Percentiles rank a stretch among this genome's conserved stretches.
These are phyloP conservation scores for Oreochromis grahami DNA, from an alignment of 2,797 vertebrate species.

Conservation along the genomic window DNA sequence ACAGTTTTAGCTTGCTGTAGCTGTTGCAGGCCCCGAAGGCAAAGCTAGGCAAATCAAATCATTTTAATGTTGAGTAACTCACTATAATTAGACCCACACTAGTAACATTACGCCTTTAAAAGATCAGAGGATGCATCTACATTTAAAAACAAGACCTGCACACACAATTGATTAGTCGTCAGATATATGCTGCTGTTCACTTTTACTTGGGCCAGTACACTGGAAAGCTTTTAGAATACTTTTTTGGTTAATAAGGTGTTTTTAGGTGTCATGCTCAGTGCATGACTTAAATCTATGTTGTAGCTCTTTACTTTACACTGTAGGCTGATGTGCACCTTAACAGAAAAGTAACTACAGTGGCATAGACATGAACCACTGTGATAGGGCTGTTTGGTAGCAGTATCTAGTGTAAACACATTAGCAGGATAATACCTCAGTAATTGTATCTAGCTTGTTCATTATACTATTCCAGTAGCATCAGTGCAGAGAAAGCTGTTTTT, in stretches of 20 bases:
- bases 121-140: background rate
- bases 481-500: background rate
- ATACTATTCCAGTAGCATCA: background rate
- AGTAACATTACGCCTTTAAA: background rate
- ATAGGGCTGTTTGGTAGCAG: background rate
- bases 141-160: background rate
- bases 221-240: background rate
- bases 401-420: background rate
- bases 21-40: background rate
- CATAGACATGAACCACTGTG: background rate
- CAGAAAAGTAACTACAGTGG: background rate
- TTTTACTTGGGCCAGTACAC: background rate
- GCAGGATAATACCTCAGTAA: background rate
- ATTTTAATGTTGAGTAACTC: background rate
- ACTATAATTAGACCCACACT: background rate
- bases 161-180: background rate
- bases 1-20: background rate
- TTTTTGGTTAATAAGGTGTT: background rate
- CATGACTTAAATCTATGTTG: background rate
- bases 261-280: background rate
- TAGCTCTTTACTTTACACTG: background rate
- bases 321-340: background rate
- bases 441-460: background rate
- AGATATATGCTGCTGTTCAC: background rate
- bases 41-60: background rate